A percentile compares a stretch with the other conserved stretches of the same genome.
Conservation (phyloP, 2,888 invertebrate genomes). For the Tridacna gigas region DNA sequence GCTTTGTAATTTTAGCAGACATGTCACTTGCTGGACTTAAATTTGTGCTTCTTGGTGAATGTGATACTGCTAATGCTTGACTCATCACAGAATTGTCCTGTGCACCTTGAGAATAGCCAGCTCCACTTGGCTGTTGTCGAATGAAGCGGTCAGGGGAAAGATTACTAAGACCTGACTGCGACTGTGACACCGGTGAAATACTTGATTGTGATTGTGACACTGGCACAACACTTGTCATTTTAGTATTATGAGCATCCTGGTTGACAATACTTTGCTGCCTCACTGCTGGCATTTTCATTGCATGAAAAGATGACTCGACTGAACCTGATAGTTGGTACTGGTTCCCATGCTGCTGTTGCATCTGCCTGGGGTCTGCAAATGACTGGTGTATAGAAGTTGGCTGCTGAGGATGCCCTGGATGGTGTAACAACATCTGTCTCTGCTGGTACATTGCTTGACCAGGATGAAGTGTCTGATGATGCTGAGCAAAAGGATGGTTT, state of each 20-base stretch:
- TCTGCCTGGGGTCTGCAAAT: neutral
- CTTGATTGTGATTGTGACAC: neutral
- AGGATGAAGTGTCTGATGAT: neutral
- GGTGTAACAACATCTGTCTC: neutral
- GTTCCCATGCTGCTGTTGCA: neutral
- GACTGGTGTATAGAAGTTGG: neutral
- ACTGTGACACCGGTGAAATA: neutral
- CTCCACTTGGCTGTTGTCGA: neutral
- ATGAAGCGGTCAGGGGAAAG: neutral
- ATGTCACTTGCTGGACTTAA: slow-evolving; percentile 18
- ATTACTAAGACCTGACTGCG: neutral
- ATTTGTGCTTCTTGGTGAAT: slow-evolving; percentile 17
- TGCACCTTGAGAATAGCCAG: neutral
- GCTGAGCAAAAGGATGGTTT: neutral
- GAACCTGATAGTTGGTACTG: neutral
- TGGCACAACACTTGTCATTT: slow-evolving; percentile 11
- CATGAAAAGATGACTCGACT: neutral
- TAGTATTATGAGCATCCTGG: neutral
- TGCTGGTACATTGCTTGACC: neutral
- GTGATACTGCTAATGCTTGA: neutral
- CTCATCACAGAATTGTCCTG: neutral
- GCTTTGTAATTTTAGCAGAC: neutral
- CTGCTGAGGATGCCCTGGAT: neutral
- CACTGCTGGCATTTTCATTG: neutral
- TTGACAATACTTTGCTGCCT: neutral